Base-by-base conservation (phyloP, 2,888 invertebrate species). In the Eurytoma californica region DNA sequence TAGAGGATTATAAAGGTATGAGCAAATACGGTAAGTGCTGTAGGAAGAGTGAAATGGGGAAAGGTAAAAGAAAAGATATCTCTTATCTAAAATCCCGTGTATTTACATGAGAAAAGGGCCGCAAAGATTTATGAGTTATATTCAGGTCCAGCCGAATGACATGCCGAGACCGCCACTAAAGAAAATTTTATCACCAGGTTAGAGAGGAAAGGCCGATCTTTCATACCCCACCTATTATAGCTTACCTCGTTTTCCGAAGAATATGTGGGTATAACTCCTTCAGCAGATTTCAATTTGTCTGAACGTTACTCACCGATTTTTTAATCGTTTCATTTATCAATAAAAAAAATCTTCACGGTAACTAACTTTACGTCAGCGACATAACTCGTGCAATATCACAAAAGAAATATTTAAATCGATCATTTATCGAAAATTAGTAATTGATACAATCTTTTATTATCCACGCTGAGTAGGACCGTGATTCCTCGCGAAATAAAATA, bases 21-120 rank as follows among this genome's bases (percentile, higher is more conserved):
- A 9, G 63, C n/a, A 39, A 18, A 12, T 18, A 24, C 57, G 30
- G 80, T 75, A 65, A 67, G 73, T 74, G 66, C 75, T 79, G 72
- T 49, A 66, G 18, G 14, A 16, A 69, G 30, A 28, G 55, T 2
- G 53, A 57, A 24, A 2, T 3, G 24, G 30, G 55, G 49, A 57
- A 14, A 20, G 67, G 28, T 28, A 14, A 28, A 53, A 30, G 28
- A 3, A 58, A 30, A 24, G 39, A 57, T 69, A 82, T 81, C 74
- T 78, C 82, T 77, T 77, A 14, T 72, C 53, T 61, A 68, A 60
- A 58, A 77, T 66, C 49, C 77, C 83, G 82, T 81, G 82, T 86
- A 87, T 87, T 87, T 86, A 85, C 86, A 86, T 85, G 83, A 87
- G 84, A 86, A 86, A 85, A 85, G 84, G 82, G 39, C 24, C 51